phyloP scores from a whole-genome alignment of 2,888 invertebrate genomes.

The Drosophila ezoana region DNA sequence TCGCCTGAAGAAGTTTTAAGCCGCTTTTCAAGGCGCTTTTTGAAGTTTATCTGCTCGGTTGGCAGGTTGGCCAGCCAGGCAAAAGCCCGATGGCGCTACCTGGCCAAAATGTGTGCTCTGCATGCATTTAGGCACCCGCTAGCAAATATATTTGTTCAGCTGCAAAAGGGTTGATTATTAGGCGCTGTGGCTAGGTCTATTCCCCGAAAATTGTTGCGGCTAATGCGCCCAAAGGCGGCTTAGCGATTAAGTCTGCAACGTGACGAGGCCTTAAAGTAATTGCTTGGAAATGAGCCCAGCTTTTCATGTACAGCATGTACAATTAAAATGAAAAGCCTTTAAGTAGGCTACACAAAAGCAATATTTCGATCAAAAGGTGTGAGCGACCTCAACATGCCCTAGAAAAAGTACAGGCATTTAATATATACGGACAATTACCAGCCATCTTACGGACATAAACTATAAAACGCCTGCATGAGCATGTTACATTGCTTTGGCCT shows the following conservation, averaged over 20 bases:
- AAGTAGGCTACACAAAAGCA: constrained; percentile 15
- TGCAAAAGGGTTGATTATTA: constrained; percentile 66
- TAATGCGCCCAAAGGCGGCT: constrained; percentile 69
- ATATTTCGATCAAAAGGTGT: not conserved
- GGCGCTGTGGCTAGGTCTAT: constrained; percentile 11
- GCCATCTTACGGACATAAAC: too few relatives aligned
- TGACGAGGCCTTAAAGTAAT: constrained; percentile 57
- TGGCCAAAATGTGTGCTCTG: constrained; percentile 34
- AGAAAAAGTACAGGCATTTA: not conserved
- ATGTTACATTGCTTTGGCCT: not conserved
- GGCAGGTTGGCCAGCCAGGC: constrained; percentile 27
- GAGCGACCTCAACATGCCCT: constrained; percentile 6
- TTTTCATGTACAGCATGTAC: constrained; percentile 52
- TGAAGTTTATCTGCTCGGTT: constrained; percentile 65
- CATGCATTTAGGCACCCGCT: constrained; percentile 43
- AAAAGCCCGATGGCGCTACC: constrained; percentile 26
- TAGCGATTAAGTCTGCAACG: constrained; percentile 50
- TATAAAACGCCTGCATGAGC: not conserved
- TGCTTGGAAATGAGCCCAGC: constrained; percentile 62
- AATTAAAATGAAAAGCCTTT: constrained; percentile 40
- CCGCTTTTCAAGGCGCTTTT: constrained; percentile 68
- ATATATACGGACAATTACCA: not conserved
- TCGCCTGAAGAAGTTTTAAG: constrained; percentile 63
- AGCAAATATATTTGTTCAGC: constrained; percentile 58
- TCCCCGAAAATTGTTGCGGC: constrained; percentile 47